Conservation (phyloP, 2,888 invertebrate species). For the Troides helena region DNA sequence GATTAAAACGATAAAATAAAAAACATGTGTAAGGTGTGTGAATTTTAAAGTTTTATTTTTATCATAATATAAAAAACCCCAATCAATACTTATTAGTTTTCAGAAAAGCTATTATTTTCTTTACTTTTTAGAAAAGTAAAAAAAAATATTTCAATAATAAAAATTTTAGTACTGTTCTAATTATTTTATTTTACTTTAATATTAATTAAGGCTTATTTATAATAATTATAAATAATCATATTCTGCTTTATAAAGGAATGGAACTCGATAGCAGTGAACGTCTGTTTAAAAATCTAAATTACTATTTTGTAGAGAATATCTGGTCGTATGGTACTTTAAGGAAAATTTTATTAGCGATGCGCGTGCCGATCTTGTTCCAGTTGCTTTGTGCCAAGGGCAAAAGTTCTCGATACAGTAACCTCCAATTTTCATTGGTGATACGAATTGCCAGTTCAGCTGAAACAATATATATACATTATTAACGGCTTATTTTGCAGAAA, state of each 20-base stretch:
- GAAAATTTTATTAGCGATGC: constrained; percentile 77
- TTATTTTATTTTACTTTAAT: no score
- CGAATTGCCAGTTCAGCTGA: constrained; percentile 76
- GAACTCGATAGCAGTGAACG: no score
- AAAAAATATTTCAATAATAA: no score
- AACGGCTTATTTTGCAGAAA: background rate
- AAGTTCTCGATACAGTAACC: constrained; percentile 77
- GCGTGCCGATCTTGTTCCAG: constrained; percentile 78
- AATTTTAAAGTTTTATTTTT: background rate
- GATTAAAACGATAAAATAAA: background rate
- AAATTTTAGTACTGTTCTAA: no score
- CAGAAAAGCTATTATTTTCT: no score
- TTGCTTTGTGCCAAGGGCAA: constrained; percentile 76
- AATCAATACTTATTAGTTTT: no score
- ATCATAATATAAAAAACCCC: background rate
- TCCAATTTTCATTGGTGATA: constrained; percentile 83
- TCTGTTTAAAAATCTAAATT: background rate
- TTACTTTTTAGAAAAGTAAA: no score
- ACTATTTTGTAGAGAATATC: constrained; percentile 40
- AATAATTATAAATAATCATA: no score
- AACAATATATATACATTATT: constrained; percentile 40
- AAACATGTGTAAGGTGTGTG: no score
- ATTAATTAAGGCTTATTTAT: no score
- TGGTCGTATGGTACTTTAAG: constrained; percentile 76
- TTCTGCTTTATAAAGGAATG: no score